phyloP scores from a whole-genome alignment of 2,113 vertebrate species.

The Lanius ludovicianus region DNA sequence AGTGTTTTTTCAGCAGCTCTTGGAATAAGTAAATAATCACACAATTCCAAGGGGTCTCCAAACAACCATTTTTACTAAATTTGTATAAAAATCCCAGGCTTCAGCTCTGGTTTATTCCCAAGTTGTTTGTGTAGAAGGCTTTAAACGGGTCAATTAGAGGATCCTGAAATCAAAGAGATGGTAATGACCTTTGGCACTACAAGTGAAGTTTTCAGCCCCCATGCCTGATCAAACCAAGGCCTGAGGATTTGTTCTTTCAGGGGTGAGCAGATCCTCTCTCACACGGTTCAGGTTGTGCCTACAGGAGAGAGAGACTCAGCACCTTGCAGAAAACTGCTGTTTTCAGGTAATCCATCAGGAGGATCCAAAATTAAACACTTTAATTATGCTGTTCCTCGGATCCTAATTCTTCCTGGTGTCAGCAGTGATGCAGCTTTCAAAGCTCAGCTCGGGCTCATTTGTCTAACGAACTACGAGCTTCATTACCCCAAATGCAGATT shows the following conservation, averaged over 20 bases:
- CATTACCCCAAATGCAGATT: conserved; percentile 29
- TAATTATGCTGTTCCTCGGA: background rate
- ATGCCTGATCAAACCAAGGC: background rate
- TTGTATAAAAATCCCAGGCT: background rate
- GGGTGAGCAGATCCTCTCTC: background rate
- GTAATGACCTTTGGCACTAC: background rate
- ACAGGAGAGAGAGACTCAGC: background rate
- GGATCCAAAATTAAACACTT: background rate
- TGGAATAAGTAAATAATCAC: background rate
- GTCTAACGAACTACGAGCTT: conserved; percentile 27
- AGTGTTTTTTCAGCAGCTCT: background rate
- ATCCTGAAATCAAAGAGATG: background rate
- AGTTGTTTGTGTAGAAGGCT: background rate
- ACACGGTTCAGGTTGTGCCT: fast-evolving
- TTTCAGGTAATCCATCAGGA: background rate
- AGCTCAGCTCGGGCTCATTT: conserved; percentile 17
- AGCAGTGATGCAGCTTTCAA: background rate
- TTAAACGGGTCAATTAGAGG: background rate
- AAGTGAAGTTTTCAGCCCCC: background rate
- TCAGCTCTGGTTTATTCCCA: background rate
- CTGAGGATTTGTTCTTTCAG: background rate
- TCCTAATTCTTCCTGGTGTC: background rate
- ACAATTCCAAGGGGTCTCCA: background rate
- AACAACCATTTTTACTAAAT: background rate
- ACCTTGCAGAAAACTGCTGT: background rate